Evolutionary conservation across 2,888 invertebrate genomes (phyloP).

Genomic region (Leptogaster cylindrica): DNA sequence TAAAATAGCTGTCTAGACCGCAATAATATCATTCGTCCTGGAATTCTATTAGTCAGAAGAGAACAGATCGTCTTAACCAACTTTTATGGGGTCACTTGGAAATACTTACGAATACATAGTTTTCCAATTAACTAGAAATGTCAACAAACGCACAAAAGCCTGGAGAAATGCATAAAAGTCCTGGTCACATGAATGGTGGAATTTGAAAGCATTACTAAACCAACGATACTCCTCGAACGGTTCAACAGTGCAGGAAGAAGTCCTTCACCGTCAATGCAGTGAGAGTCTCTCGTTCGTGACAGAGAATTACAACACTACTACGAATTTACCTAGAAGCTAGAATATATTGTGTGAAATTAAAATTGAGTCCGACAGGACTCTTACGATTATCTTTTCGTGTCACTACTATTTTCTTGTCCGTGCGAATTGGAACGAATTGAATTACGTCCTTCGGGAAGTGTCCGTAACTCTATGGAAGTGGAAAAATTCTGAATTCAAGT

Average conservation of each 20-base stretch:
- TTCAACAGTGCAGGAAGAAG: no score
- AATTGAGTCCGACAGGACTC: conserved; percentile 10
- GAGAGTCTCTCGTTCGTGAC: background rate
- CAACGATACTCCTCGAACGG: no score
- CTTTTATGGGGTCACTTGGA: background rate
- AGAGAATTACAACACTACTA: background rate
- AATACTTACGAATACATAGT: conserved; percentile 8
- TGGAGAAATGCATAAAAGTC: background rate
- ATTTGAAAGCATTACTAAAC: no score
- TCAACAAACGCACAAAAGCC: background rate
- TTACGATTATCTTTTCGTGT: conserved; percentile 2
- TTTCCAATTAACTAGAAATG: conserved; percentile 17
- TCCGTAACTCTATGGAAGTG: no score
- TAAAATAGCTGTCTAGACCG: no score
- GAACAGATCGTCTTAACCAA: no score
- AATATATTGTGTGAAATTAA: background rate
- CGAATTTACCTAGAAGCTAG: conserved; percentile 1
- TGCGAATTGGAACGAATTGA: conserved; percentile 2
- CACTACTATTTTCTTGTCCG: background rate
- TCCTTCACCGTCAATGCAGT: background rate
- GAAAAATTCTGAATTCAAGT: no score
- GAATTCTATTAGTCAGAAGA: no score
- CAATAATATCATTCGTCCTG: no score
- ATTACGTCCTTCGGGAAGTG: no score
- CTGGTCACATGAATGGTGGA: background rate